phyloP scores from a whole-genome alignment of 2,797 vertebrate species.

The Mico argentatus region DNA sequence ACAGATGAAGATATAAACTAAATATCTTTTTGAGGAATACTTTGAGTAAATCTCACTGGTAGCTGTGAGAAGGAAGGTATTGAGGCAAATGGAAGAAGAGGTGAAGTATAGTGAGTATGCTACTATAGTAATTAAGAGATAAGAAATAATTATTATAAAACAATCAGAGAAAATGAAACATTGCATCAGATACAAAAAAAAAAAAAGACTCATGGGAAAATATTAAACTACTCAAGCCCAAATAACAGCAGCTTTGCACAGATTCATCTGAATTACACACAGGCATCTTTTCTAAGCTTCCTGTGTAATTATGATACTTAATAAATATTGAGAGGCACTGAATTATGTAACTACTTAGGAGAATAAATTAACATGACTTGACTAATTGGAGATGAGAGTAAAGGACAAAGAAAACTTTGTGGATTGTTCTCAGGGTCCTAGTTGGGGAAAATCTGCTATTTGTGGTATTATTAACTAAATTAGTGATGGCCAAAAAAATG shows the following conservation, averaged over 20 bases:
- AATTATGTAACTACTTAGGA: neutral
- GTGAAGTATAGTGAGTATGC: neutral
- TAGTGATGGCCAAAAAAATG: neutral
- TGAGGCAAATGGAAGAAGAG: neutral
- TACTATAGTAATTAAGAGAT: neutral
- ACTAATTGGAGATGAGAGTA: neutral
- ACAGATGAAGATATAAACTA: neutral
- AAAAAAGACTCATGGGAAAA: neutral
- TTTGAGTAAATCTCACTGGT: neutral
- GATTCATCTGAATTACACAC: neutral
- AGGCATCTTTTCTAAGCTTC: neutral
- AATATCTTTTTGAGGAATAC: neutral
- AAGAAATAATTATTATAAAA: neutral
- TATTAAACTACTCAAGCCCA: neutral
- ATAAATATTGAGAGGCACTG: neutral
- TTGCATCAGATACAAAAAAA: neutral
- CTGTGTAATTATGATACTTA: neutral
- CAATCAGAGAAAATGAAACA: neutral
- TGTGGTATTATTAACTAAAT: neutral
- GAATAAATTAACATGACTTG: neutral
- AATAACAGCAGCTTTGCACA: neutral
- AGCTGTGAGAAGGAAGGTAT: neutral
- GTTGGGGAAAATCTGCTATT: neutral
- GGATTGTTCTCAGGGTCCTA: neutral
- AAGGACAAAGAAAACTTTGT: neutral